Conservation (phyloP, 2,888 invertebrate genomes). For the Tyria jacobaeae region DNA sequence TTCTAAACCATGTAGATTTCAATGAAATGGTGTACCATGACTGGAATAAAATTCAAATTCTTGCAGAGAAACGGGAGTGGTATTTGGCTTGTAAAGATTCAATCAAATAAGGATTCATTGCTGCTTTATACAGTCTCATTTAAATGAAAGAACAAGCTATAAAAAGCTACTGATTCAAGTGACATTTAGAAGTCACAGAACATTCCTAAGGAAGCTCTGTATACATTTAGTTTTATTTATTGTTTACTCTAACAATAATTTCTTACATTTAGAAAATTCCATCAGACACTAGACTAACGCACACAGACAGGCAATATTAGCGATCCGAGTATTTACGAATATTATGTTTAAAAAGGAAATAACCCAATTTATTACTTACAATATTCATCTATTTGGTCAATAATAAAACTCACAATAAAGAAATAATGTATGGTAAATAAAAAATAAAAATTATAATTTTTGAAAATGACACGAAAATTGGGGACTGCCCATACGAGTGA, state of each 20-base stretch:
- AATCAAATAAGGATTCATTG: conserved; percentile 74
- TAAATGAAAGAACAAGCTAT: conserved; percentile 68
- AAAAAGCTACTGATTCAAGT: conserved; percentile 48
- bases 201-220: conserved; percentile 8
- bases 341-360: too few species aligned
- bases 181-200: conserved; percentile 40
- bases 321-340: too few species aligned
- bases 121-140: conserved; percentile 67
- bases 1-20: conserved; percentile 73
- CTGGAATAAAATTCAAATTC: conserved; percentile 79
- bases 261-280: background rate
- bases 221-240: background rate
- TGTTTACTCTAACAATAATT: background rate
- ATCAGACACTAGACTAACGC: too few species aligned
- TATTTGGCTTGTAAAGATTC: conserved; percentile 67
- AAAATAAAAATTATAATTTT: too few species aligned
- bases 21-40: conserved; percentile 66
- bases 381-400: too few species aligned
- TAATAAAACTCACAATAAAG: too few species aligned
- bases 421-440: too few species aligned
- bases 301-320: too few species aligned
- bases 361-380: too few species aligned
- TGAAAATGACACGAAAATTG: too few species aligned
- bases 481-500: too few species aligned
- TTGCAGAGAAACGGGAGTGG: conserved; percentile 54